Base-by-base conservation (phyloP, 1,140 invertebrate genomes). In the Rhynchophorus ferrugineus region DNA sequence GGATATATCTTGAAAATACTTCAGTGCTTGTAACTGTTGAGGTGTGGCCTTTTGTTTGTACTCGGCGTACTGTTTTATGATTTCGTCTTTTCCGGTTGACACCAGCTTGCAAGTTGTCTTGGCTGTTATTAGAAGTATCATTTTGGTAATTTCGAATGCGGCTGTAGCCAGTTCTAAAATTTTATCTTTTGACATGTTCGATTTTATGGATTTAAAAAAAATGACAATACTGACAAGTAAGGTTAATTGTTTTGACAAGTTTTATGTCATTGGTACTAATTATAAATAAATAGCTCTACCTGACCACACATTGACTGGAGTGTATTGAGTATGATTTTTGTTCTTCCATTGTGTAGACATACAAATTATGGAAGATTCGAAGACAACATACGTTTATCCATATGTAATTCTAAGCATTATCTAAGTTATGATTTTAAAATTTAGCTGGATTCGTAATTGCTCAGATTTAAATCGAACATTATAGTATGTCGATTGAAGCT, bases 91-190 rank as follows among this genome's bases (percentile, higher is more conserved):
- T 2, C 57, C 57, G 3, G 47, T 45, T 11, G 7, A 29, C 8
- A 53, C 24, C 17, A 59, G 29, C 39, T 59, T 59, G 11, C 44
- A 49, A 7, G 57, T 51, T 3, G 57, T 59, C 21, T 56, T 47
- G 3, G 53, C 45, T 13, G 57, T 41, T 19, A 59, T 53, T 1
- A 53, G 22, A 14, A 59, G n/a, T 9, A 56, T 53, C 57, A 59
- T 59, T 44, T 59, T 59, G 5, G 57, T 56, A 3, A 59, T 18
- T 49, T 59, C 57, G n/a, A 59, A 56, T 16, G 57, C 50, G 3
- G 49, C 35, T 2, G 22, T 41, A 19, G 57, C 57, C 33, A 48
- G 16, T 44, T 13, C 34, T 16, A 53, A 9, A 35, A 58, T 47
- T 59, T 53, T 59, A 18, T 54, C 52, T 48, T 53, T 59, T 22